These are phyloP conservation scores for Ondatra zibethicus DNA, from an alignment of 2,113 vertebrate species.

Conservation along the genomic window DNA sequence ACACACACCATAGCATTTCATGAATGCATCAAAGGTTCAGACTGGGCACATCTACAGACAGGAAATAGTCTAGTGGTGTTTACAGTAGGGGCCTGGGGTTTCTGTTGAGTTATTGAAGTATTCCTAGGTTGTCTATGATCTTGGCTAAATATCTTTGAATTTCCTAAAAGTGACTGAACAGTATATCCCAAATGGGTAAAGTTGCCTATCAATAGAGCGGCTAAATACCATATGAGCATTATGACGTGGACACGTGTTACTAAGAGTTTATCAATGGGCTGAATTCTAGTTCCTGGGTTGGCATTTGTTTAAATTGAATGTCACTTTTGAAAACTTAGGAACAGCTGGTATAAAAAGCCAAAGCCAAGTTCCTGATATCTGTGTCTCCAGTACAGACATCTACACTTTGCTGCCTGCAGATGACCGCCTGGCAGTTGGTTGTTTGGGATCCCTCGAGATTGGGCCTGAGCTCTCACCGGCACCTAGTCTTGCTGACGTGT, in stretches of 20 bases:
- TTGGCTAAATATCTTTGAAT: neutral
- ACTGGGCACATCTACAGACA: neutral
- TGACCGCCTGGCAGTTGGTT: neutral
- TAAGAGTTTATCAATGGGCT: neutral
- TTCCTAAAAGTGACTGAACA: neutral
- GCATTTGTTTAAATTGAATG: neutral
- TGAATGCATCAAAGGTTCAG: neutral
- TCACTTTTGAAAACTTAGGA: neutral
- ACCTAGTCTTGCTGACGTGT: neutral
- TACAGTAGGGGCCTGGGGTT: neutral
- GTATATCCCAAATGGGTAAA: neutral
- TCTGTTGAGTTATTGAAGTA: neutral
- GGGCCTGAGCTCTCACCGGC: neutral
- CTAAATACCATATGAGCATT: neutral
- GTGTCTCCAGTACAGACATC: neutral
- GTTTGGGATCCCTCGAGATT: neutral
- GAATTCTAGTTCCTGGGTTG: neutral
- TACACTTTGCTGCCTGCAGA: neutral
- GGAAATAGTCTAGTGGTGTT: neutral
- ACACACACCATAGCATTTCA: neutral
- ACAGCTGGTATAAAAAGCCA: neutral
- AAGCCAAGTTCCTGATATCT: neutral
- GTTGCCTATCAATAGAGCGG: neutral
- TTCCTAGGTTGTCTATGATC: neutral
- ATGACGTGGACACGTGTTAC: neutral